Evolutionary conservation across 2,888 invertebrate species (phyloP), one percentile per base, ranked within the genome.

Genomic region (Limenitis camilla): DNA sequence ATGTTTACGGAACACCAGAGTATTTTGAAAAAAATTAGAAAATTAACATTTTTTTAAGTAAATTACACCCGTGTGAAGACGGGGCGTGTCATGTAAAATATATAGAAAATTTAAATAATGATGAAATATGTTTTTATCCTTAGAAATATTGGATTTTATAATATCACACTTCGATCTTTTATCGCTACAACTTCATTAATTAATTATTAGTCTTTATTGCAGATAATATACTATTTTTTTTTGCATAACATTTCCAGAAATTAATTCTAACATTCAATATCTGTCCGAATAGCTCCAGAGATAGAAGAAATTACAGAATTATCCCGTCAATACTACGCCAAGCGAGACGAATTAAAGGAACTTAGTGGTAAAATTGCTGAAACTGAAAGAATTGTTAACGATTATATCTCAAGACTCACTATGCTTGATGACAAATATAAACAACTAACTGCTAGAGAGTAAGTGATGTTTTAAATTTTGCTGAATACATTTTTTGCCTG

Each of bases 21-120:
- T 29, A 86, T 88, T 81, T 1, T 79, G 87, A 0, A 86, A 88
- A 59, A 80, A 88, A 33, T 69, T 75, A 40, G 83, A 87, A 63
- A 52, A 87, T 49, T 72, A 80, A 46, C 50, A 60, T 2, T 60
- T 88, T 8, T 67, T 67, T 41, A 62, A 68, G 27, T 71, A 76
- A 50, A 88, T 81, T 68, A 82, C 81, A 64, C 60, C 63, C 48
- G 60, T 70, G 33, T 76, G 83, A 29, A 66, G 68, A 28, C 55
- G 3, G 19, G 19, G 19, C 19, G 3, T 19, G 19, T n/a, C n/a
- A n/a, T n/a, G n/a, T n/a, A n/a, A n/a, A n/a, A 19, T 19, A 19
- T 3, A 19, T 19, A 19, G 19, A 19, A 19, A 19, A 19, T 19
- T 19, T 19, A 2, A 19, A 19, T 19, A 19, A 19, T 19, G 3